A percentile compares a stretch with the other conserved stretches of the same genome.
Evolutionary conservation across 2,113 vertebrate species (phyloP).

Genomic region (Toxotes chatareus): DNA sequence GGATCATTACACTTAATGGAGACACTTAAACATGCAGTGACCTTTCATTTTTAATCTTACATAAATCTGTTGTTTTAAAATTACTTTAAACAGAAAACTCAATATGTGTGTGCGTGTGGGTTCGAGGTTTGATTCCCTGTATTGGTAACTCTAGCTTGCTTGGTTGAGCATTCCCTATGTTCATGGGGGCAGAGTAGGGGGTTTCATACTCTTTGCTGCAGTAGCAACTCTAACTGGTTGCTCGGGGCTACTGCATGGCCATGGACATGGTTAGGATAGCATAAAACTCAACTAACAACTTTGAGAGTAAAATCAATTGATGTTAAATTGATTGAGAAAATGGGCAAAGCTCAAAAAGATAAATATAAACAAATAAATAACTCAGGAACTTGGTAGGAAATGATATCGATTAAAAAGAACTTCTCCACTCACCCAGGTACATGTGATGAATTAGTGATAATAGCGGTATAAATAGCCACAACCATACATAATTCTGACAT

Average conservation of each 20-base stretch:
- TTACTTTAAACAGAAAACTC: neutral
- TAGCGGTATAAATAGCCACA: neutral
- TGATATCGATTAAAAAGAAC: neutral
- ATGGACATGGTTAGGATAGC: neutral
- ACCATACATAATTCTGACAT: too few relatives aligned
- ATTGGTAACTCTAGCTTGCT: neutral
- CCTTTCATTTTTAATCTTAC: slow-evolving; percentile 1
- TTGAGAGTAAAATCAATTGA: neutral
- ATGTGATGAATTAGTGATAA: neutral
- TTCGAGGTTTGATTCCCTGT: neutral
- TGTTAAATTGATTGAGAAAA: neutral
- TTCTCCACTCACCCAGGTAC: neutral
- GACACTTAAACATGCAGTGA: neutral
- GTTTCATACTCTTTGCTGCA: too few relatives aligned
- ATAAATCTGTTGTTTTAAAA: neutral
- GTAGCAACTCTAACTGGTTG: neutral
- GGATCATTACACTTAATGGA: neutral
- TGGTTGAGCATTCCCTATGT: neutral
- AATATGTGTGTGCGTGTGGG: too few relatives aligned
- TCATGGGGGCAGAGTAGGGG: neutral
- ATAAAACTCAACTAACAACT: neutral
- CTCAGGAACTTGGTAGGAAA: neutral
- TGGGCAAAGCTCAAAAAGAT: neutral
- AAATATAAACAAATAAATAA: neutral
- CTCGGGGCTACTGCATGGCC: neutral